A percentile compares a stretch with the other conserved stretches of the same genome.
These are phyloP conservation scores for Dicyrtoma fusca DNA, from an alignment of 2,888 invertebrate genomes.

Conservation along the genomic window DNA sequence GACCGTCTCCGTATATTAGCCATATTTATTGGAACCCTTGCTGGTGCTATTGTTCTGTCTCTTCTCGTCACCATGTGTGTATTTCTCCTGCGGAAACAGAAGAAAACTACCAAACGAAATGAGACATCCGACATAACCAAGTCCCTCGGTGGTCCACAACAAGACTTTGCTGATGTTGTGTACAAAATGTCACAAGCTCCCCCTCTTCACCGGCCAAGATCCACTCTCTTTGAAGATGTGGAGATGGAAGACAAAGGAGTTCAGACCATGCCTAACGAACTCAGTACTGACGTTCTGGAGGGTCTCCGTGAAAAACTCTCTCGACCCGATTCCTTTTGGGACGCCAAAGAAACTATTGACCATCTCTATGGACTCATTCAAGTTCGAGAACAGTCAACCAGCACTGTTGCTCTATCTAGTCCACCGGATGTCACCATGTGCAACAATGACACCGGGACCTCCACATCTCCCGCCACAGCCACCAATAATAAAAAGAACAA, in stretches of 20 bases:
- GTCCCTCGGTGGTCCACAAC: slow-evolving; percentile 13
- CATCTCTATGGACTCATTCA: slow-evolving; percentile 70
- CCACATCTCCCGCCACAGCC: slow-evolving; percentile 57
- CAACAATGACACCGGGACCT: slow-evolving; percentile 58
- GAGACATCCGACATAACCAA: slow-evolving; percentile 35
- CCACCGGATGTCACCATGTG: slow-evolving; percentile 57
- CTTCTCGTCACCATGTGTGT: slow-evolving; percentile 52
- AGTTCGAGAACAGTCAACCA: slow-evolving; percentile 57
- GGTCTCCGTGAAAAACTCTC: slow-evolving; percentile 71
- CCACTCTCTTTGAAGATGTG: slow-evolving; percentile 50
- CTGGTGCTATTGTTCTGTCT: slow-evolving; percentile 49
- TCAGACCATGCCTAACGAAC: slow-evolving; percentile 74
- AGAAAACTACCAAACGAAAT: background rate
- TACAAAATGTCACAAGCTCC: slow-evolving; percentile 37
- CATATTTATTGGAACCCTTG: slow-evolving; percentile 53
- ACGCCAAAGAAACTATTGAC: slow-evolving; percentile 77
- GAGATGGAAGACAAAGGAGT: slow-evolving; percentile 67
- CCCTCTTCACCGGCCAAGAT: slow-evolving; percentile 37
- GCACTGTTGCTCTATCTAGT: slow-evolving; percentile 44
- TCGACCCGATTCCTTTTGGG: slow-evolving; percentile 72
- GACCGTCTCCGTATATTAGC: slow-evolving; percentile 49
- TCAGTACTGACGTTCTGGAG: slow-evolving; percentile 73
- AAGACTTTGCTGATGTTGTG: slow-evolving; percentile 33
- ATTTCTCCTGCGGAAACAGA: slow-evolving; percentile 41
- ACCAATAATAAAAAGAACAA: slow-evolving; percentile 43